Evolutionary conservation across 2,797 vertebrate species (phyloP).

Genomic region (Mormyrus hasselquistii): DNA sequence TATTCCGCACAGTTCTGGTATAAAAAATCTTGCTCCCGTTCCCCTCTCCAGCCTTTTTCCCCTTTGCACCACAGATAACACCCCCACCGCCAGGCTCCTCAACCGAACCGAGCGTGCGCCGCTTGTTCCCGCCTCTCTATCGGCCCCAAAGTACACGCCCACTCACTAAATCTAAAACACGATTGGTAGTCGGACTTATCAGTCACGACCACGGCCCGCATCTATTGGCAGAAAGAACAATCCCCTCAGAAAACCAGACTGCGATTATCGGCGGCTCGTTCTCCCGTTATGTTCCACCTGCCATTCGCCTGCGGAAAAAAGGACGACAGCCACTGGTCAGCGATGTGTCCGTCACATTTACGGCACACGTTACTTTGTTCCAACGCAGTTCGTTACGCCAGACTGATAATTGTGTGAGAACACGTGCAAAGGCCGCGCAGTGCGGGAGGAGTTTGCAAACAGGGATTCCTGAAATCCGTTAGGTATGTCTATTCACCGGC

Average conservation of each 20-base stretch:
- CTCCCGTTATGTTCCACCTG: slow-evolving; percentile 38
- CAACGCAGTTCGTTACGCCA: slow-evolving; percentile 12
- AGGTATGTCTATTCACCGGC: neutral
- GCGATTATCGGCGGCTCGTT: slow-evolving; percentile 28
- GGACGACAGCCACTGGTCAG: slow-evolving; percentile 17
- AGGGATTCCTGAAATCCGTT: neutral
- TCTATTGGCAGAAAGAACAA: slow-evolving; percentile 48
- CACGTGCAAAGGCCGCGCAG: slow-evolving; percentile 16
- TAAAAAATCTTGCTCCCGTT: slow-evolving; percentile 28
- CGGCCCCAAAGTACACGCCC: slow-evolving; percentile 44
- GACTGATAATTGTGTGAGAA: slow-evolving; percentile 13
- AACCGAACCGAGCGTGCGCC: slow-evolving; percentile 59
- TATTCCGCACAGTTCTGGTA: slow-evolving; percentile 19
- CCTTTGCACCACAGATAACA: slow-evolving; percentile 62
- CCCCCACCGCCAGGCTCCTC: slow-evolving; percentile 57
- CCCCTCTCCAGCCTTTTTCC: slow-evolving; percentile 48
- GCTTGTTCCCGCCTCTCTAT: slow-evolving; percentile 34
- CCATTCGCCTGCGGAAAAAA: slow-evolving; percentile 14
- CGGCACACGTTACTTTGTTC: neutral
- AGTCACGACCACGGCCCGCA: neutral
- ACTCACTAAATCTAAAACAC: neutral
- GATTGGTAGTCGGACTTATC: slow-evolving; percentile 46
- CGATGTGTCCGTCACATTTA: slow-evolving; percentile 14
- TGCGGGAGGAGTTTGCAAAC: neutral
- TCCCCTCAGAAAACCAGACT: slow-evolving; percentile 37